Evolutionary conservation across 2,888 invertebrate genomes (phyloP), one percentile per base, ranked within the genome.

Genomic region (Drosophila imparisetae): DNA sequence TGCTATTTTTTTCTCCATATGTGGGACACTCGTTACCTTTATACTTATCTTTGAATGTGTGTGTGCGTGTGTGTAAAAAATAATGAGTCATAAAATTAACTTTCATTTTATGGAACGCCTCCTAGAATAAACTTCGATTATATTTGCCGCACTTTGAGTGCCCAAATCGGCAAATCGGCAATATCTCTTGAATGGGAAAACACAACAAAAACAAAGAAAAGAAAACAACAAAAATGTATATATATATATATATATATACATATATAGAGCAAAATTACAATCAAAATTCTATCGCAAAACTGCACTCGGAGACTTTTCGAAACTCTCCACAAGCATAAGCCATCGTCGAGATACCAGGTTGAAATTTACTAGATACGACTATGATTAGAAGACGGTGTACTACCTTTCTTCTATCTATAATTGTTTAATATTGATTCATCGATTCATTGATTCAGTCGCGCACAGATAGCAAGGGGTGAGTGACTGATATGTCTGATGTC

Each of bases 21-120:
- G 65, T 63, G 72, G 62, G 63, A 64, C 40, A 58, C 64, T 63
- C 58, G 62, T 57, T 63, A 74, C 62, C 66, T 60, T 36, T 50
- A 48, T 38, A 27, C 63, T 57, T 62, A 57, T 48, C 34, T n/a
- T 29, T 42, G 18, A 38, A 30, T 62, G 48, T 48, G 36, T 34
- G 75, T 71, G 78, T 71, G 65, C 65, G 63, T 68, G 73, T 63
- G 77, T 76, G 81, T 72, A 72, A 55, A 67, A 81, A 66, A 87
- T 89, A 86, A 89, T 87, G 87, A 89, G 79, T 79, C 85, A 79
- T 89, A 76, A 86, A 84, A 84, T 80, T 81, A 72, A 84, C 82
- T 80, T 86, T 71, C 69, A 74, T 70, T 76, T 72, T 24, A 70
- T 54, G 29, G 29, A 55, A 65, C 18, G n/a, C 32, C 21, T 18